Percentiles rank a stretch among this genome's conserved stretches.
phyloP scores from a whole-genome alignment of 2,113 vertebrate species.

The Nycticebus coucang region DNA sequence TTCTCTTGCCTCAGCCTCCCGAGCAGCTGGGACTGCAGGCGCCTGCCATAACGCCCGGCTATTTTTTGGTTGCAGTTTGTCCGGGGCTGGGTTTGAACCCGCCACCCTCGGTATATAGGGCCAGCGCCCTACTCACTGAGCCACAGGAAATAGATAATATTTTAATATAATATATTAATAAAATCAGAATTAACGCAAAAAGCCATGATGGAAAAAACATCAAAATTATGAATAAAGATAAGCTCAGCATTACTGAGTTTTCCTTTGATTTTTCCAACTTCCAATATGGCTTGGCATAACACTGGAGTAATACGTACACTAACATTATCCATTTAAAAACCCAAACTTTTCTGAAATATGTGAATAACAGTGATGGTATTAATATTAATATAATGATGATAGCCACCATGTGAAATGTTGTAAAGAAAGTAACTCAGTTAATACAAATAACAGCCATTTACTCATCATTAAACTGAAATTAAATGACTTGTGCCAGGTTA shows the following conservation, averaged over 20 bases:
- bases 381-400: neutral
- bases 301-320: neutral
- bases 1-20: too few relatives aligned
- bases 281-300: neutral
- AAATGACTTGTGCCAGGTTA: neutral
- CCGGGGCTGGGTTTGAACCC: too few relatives aligned
- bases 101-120: too few relatives aligned
- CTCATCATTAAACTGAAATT: neutral
- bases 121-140: too few relatives aligned
- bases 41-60: too few relatives aligned
- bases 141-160: neutral
- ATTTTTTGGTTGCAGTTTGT: too few relatives aligned
- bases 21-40: too few relatives aligned
- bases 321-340: neutral
- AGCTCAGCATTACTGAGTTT: neutral
- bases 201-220: neutral
- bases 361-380: neutral
- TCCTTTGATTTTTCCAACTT: neutral
- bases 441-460: neutral
- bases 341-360: neutral
- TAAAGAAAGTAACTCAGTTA: neutral
- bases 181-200: conserved; percentile 13
- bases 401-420: neutral
- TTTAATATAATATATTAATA: neutral
- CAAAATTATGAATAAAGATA: neutral